Conservation (phyloP, 2,797 vertebrate genomes). For the Megalops cyprinoides region DNA sequence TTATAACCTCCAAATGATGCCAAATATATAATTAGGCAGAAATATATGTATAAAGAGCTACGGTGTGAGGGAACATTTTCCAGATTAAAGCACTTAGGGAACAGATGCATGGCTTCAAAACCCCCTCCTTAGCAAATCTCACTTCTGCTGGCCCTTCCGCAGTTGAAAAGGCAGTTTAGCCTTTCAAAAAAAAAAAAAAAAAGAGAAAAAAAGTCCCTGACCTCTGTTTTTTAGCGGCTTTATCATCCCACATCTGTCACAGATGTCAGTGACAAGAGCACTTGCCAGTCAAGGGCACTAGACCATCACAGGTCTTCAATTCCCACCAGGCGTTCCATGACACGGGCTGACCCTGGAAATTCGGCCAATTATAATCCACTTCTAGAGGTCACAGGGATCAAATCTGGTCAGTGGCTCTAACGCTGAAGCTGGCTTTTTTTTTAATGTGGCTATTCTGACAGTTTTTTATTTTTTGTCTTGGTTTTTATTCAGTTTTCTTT, state of each 20-base stretch:
- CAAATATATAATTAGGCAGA: background rate
- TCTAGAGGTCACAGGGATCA: conserved; percentile 51
- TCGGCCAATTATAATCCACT: conserved; percentile 52
- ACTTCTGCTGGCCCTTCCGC: background rate
- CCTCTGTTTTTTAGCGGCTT: background rate
- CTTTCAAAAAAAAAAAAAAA: background rate
- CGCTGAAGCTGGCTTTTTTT: conserved; percentile 29
- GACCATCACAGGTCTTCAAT: conserved; percentile 44
- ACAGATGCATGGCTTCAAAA: background rate
- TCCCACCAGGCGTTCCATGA: conserved; percentile 41
- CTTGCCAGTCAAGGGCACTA: conserved; percentile 51
- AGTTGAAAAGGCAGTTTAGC: background rate
- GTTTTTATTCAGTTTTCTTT: too few species aligned
- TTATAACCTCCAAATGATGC: background rate
- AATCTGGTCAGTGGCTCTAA: conserved; percentile 29
- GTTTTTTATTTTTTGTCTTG: conserved; percentile 26
- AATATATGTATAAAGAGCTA: background rate
- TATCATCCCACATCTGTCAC: conserved; percentile 39
- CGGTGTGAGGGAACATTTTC: background rate
- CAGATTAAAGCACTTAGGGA: background rate
- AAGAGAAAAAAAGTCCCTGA: background rate
- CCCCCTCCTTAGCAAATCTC: too few species aligned
- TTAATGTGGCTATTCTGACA: conserved; percentile 10
- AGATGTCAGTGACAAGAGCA: conserved; percentile 39
- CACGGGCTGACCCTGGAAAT: conserved; percentile 55